Conservation (phyloP, 1,140 invertebrate species). For the Plectrocnemia conspersa region DNA sequence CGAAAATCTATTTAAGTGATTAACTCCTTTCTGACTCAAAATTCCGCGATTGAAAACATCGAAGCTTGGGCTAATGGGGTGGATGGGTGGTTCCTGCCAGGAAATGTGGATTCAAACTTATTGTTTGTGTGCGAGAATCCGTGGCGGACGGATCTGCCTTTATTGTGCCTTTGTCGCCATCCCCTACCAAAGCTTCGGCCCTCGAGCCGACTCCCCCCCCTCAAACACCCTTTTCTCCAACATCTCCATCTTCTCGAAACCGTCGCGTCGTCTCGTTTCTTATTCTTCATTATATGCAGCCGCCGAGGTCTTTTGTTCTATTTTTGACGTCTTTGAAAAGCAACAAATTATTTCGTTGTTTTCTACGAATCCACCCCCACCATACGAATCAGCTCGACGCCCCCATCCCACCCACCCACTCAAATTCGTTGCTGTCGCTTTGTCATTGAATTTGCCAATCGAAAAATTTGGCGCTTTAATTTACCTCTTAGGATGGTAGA, state of each 20-base stretch:
- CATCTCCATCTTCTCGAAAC: background rate
- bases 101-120: conserved; percentile 17
- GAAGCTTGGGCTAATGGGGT: too few relatives aligned
- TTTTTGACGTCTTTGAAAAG: conserved; percentile 31
- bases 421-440: too few relatives aligned
- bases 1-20: conserved; percentile 21
- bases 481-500: too few relatives aligned
- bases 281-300: conserved; percentile 32
- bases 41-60: conserved; percentile 8
- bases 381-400: too few relatives aligned
- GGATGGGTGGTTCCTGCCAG: too few relatives aligned
- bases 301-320: conserved; percentile 31
- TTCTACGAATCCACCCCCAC: conserved; percentile 2
- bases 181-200: background rate
- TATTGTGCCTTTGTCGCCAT: conserved; percentile 20
- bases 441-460: too few relatives aligned
- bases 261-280: conserved; percentile 26
- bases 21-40: conserved; percentile 4
- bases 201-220: background rate
- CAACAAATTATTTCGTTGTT: conserved; percentile 35
- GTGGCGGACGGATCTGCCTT: conserved; percentile 27
- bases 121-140: conserved; percentile 29
- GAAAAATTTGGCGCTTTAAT: too few relatives aligned
- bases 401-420: conserved; percentile 16
- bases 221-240: background rate